Evolutionary conservation across 2,797 vertebrate species (phyloP).

Genomic region (Geotrypetes seraphini): DNA sequence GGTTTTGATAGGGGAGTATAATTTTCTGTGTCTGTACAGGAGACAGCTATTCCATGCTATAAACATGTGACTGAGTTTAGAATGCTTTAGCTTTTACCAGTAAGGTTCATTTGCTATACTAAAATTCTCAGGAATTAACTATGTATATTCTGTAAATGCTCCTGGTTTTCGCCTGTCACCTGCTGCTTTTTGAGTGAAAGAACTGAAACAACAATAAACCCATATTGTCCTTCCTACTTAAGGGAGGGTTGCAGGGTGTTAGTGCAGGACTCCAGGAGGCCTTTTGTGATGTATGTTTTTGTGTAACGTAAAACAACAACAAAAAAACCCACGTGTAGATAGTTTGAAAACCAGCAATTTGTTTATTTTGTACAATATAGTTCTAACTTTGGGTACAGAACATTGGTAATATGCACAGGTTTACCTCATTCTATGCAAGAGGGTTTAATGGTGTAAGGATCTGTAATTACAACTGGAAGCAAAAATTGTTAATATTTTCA

Average conservation of each 20-base stretch:
- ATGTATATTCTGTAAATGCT: slow-evolving; percentile 62
- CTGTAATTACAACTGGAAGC: slow-evolving; percentile 62
- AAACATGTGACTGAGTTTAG: slow-evolving; percentile 49
- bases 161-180: slow-evolving; percentile 54
- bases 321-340: slow-evolving; percentile 56
- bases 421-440: slow-evolving; percentile 73
- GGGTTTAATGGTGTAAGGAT: slow-evolving; percentile 56
- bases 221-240: slow-evolving; percentile 38
- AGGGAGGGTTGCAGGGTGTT: slow-evolving; percentile 43
- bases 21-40: slow-evolving; percentile 1
- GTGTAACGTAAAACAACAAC: slow-evolving; percentile 27
- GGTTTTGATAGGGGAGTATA: slow-evolving; percentile 18
- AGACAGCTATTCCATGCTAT: slow-evolving; percentile 30
- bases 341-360: slow-evolving; percentile 64
- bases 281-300: slow-evolving; percentile 43
- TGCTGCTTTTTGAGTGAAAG: slow-evolving; percentile 38
- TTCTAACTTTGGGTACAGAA: slow-evolving; percentile 54
- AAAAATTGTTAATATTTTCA: slow-evolving; percentile 47
- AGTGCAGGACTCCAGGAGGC: slow-evolving; percentile 49
- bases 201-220: slow-evolving; percentile 25
- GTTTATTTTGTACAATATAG: slow-evolving; percentile 52
- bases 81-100: slow-evolving; percentile 70
- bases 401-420: slow-evolving; percentile 61
- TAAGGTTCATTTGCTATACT: slow-evolving; percentile 80
- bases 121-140: slow-evolving; percentile 92